These are phyloP conservation scores for Acanthoscelides obtectus DNA, from an alignment of 2,888 invertebrate genomes.

Conservation along the genomic window DNA sequence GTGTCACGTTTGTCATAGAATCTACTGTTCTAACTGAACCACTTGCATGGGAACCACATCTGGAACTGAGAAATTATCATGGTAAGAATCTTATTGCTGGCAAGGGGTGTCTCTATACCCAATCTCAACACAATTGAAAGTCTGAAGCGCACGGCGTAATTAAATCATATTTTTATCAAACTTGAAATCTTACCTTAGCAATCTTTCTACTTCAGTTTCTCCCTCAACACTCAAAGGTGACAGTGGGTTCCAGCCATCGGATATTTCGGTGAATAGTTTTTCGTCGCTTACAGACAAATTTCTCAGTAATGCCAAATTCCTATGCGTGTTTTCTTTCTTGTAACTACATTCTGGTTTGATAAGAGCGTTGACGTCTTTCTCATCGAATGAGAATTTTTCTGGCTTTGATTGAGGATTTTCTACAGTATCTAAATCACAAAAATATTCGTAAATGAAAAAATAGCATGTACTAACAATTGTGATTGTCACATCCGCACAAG, in stretches of 20 bases:
- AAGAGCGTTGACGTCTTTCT: slow-evolving; percentile 12
- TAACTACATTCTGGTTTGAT: slow-evolving; percentile 4
- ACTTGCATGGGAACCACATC: slow-evolving; percentile 51
- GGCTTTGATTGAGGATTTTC: slow-evolving; percentile 1
- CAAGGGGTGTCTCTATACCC: too few relatives aligned
- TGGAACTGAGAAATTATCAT: slow-evolving; percentile 13
- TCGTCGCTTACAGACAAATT: slow-evolving; percentile 45
- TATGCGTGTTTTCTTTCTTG: slow-evolving; percentile 26
- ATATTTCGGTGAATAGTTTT: slow-evolving; percentile 38
- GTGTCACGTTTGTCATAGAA: slow-evolving; percentile 75
- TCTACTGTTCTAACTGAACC: slow-evolving; percentile 58
- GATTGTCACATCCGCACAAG: too few relatives aligned
- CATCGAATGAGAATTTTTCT: slow-evolving; percentile 21
- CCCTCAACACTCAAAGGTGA: slow-evolving; percentile 53
- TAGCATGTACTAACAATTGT: too few relatives aligned
- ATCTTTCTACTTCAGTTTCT: slow-evolving; percentile 60
- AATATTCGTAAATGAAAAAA: neutral
- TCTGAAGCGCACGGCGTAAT: too few relatives aligned
- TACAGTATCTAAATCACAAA: slow-evolving; percentile 1
- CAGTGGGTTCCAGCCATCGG: slow-evolving; percentile 55
- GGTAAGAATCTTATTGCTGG: too few relatives aligned
- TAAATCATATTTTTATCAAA: too few relatives aligned
- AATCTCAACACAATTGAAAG: too few relatives aligned
- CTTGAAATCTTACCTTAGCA: slow-evolving; percentile 38
- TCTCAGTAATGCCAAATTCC: slow-evolving; percentile 38